Conservation (phyloP, 1,140 invertebrate genomes). For the Caligus rogercresseyi region DNA sequence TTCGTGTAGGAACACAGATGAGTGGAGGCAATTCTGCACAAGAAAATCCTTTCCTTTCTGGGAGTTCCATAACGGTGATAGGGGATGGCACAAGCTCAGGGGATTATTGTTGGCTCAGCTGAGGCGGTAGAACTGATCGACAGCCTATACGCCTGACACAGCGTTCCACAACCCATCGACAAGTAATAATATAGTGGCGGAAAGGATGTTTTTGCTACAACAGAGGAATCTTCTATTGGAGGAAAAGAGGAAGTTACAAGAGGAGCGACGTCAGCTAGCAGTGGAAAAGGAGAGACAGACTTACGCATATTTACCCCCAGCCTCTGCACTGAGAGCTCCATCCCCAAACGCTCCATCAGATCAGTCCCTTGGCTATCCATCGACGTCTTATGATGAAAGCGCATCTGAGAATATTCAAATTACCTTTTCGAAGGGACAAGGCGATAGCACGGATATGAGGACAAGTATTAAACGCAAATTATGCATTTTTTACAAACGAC, state of each 20-base stretch:
- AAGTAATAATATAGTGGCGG: neutral
- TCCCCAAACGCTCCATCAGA: no score
- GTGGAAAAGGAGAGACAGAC: neutral
- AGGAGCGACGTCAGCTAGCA: neutral
- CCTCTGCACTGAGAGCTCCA: neutral
- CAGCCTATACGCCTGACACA: no score
- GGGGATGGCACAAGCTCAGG: neutral
- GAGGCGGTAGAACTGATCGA: neutral
- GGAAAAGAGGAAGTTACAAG: neutral
- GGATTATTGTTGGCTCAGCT: neutral
- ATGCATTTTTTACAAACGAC: no score
- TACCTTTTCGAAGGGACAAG: no score
- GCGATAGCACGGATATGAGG: no score
- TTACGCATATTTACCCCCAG: neutral
- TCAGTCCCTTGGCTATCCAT: no score
- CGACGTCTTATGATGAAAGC: neutral
- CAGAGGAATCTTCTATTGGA: neutral
- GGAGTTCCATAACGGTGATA: neutral
- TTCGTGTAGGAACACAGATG: neutral
- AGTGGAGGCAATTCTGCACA: neutral
- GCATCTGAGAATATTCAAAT: neutral
- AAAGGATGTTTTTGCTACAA: neutral
- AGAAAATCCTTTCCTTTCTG: no score
- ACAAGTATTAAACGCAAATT: no score
- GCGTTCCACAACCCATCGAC: neutral